Evolutionary conservation across 2,888 invertebrate genomes (phyloP).

Genomic region (Dexiosoma caninum): DNA sequence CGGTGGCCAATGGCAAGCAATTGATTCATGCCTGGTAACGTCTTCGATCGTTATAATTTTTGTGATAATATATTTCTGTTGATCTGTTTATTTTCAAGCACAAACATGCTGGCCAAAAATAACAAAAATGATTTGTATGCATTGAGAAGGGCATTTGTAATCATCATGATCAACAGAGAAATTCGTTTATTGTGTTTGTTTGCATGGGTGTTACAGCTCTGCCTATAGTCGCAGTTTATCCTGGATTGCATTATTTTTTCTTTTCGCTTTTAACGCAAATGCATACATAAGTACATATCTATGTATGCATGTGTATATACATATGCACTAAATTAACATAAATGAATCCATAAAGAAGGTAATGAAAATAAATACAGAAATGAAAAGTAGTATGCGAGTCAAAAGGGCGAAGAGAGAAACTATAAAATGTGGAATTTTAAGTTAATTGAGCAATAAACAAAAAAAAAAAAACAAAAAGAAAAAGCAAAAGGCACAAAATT

Average conservation of each 20-base stretch:
- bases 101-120: not conserved
- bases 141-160: not conserved
- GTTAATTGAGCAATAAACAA: slow-evolving; percentile 61
- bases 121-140: not conserved
- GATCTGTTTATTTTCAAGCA: slow-evolving; percentile 28
- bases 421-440: slow-evolving; percentile 61
- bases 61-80: slow-evolving; percentile 58
- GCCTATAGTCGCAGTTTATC: slow-evolving; percentile 24
- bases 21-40: slow-evolving; percentile 54
- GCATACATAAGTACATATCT: no score
- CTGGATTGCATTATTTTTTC: slow-evolving; percentile 8
- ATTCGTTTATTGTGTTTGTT: slow-evolving; percentile 31
- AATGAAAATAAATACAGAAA: slow-evolving; percentile 19
- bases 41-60: slow-evolving; percentile 52
- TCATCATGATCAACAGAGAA: slow-evolving; percentile 41
- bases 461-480: slow-evolving; percentile 61
- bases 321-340: slow-evolving; percentile 52
- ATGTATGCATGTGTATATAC: slow-evolving; percentile 19
- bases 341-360: slow-evolving; percentile 20
- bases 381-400: not conserved
- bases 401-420: slow-evolving; percentile 25
- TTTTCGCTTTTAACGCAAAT: not conserved
- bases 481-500: slow-evolving; percentile 58
- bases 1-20: slow-evolving; percentile 8
- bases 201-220: slow-evolving; percentile 34